phyloP scores from a whole-genome alignment of 2,797 vertebrate genomes.

The Acanthurus leucopareius region DNA sequence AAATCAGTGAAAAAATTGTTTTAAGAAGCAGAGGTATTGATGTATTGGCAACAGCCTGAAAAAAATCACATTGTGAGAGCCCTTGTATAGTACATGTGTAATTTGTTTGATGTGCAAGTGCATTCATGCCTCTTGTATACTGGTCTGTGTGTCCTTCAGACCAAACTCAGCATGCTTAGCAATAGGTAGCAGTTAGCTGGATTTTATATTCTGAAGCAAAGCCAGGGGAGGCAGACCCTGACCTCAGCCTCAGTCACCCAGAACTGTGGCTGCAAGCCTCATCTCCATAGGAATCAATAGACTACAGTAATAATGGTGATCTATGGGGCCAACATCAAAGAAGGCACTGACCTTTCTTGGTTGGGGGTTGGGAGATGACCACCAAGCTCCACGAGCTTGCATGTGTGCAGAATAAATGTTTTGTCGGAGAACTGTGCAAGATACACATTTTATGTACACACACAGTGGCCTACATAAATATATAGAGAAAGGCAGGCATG shows the following conservation, averaged over 20 bases:
- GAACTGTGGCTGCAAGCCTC: conserved; percentile 73
- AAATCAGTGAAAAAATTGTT: neutral
- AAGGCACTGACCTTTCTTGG: conserved; percentile 82
- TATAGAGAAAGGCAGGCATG: conserved; percentile 29
- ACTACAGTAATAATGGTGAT: conserved; percentile 89
- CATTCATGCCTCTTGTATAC: conserved; percentile 38
- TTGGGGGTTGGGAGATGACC: conserved; percentile 64
- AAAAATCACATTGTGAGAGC: conserved; percentile 16
- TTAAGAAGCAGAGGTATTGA: conserved; percentile 12
- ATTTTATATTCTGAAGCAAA: conserved; percentile 74
- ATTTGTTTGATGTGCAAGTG: conserved; percentile 53
- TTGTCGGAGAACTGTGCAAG: conserved; percentile 63
- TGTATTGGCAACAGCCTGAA: conserved; percentile 13
- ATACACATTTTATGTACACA: conserved; percentile 47
- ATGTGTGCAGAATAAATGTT: conserved; percentile 81
- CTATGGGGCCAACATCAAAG: conserved; percentile 86
- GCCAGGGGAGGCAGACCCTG: conserved; percentile 64
- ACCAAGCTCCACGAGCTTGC: conserved; percentile 57
- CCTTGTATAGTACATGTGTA: conserved; percentile 28
- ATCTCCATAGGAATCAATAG: conserved; percentile 88
- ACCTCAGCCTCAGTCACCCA: conserved; percentile 77
- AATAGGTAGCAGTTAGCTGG: conserved; percentile 67
- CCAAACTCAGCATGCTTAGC: conserved; percentile 67
- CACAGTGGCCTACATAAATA: conserved; percentile 43
- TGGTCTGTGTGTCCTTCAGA: conserved; percentile 70